phyloP scores from a whole-genome alignment of 2,113 vertebrate species.

The Carettochelys insculpta region DNA sequence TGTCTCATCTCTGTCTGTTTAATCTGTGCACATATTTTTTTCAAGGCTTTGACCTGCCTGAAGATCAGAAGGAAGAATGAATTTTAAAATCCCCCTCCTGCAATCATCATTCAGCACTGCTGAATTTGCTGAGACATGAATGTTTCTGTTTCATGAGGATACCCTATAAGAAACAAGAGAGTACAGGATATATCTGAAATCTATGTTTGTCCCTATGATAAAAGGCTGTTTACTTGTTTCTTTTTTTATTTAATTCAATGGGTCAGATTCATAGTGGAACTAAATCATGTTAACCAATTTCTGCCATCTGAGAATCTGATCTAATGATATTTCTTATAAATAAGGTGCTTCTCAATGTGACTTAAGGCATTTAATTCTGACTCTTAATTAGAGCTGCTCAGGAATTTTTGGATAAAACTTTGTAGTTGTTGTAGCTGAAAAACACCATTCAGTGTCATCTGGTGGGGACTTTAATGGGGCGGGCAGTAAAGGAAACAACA shows the following conservation, averaged over 20 bases:
- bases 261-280: slow-evolving; percentile 9
- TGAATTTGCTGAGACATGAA: slow-evolving; percentile 42
- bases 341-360: background rate
- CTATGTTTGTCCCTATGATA: slow-evolving; percentile 23
- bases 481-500: no score
- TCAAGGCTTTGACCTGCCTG: slow-evolving; percentile 63
- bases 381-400: background rate
- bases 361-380: background rate
- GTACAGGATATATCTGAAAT: slow-evolving; percentile 8
- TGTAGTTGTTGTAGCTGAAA: background rate
- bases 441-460: background rate
- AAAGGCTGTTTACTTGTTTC: background rate
- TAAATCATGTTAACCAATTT: slow-evolving; percentile 1
- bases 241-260: slow-evolving; percentile 30
- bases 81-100: slow-evolving; percentile 56
- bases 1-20: slow-evolving; percentile 48
- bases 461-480: background rate
- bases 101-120: slow-evolving; percentile 38
- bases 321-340: background rate
- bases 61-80: slow-evolving; percentile 58
- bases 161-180: slow-evolving; percentile 5
- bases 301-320: background rate
- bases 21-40: slow-evolving; percentile 33
- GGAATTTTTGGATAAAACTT: background rate
- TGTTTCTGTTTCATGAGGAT: slow-evolving; percentile 40